Conservation (phyloP, 2,888 invertebrate genomes). For the Apocheima hispidaria region DNA sequence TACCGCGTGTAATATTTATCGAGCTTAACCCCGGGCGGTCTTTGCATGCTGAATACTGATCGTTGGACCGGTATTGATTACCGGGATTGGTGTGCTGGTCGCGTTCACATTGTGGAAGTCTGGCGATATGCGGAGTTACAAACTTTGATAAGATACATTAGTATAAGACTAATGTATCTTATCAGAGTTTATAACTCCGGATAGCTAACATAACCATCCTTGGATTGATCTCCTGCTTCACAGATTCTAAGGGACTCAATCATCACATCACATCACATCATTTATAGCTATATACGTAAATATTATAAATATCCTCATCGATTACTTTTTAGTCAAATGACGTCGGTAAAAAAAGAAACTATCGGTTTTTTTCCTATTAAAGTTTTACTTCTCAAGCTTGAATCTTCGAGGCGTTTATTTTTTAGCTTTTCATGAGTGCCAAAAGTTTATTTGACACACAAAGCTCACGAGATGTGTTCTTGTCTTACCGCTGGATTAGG, state of each 20-base stretch:
- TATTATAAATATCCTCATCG: too few species aligned
- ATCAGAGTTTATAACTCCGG: too few species aligned
- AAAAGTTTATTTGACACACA: conserved; percentile 9
- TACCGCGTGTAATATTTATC: conserved; percentile 22
- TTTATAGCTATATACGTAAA: too few species aligned
- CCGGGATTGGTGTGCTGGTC: conserved; percentile 12
- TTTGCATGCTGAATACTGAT: conserved; percentile 31
- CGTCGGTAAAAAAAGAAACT: too few species aligned
- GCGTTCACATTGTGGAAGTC: conserved; percentile 15
- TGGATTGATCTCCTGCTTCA: too few species aligned
- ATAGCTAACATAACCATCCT: too few species aligned
- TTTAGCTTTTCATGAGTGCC: background rate
- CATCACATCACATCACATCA: too few species aligned
- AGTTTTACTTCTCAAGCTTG: background rate
- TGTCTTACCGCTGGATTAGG: background rate
- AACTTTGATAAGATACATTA: background rate
- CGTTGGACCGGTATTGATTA: conserved; percentile 20
- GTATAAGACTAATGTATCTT: too few species aligned
- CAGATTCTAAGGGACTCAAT: too few species aligned
- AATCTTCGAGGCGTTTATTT: background rate
- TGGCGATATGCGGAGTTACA: background rate
- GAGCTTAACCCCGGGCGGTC: conserved; percentile 7
- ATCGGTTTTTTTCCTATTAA: too few species aligned
- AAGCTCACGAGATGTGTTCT: conserved; percentile 6
- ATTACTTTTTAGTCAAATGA: too few species aligned